Evolutionary conservation across 2,888 invertebrate genomes (phyloP), one percentile per base, ranked within the genome.

Genomic region (Drosophila cracens): DNA sequence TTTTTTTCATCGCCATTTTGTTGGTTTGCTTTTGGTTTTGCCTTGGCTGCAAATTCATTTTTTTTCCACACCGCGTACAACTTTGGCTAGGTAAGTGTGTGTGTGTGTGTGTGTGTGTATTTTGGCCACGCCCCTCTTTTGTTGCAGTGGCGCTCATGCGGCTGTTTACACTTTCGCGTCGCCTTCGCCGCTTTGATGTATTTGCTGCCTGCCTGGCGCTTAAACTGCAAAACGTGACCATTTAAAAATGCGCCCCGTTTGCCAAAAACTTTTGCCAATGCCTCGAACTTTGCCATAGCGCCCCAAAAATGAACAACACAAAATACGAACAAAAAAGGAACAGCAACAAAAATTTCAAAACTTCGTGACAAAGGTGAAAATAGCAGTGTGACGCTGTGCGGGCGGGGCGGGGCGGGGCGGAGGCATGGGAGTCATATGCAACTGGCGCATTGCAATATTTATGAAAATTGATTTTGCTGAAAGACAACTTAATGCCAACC

Each of bases 141-240:
- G 51, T 49, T 74, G 74, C 70, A 73, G 73, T 66, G 62, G 27
- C 46, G 40, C 72, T 73, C 73, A 77, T 81, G 89, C 85, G 84
- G 76, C 85, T 86, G 85, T 87, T 89, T 89, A 89, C 89, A 84
- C 86, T 85, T 84, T 83, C 79, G 64, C 73, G 74, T 67, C 84
- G 84, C 82, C 73, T 70, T 77, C 79, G 79, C 79, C 64, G 80
- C 71, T 78, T 83, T 83, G 83, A 83, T 83, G 83, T 83, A 86
- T 88, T 86, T 76, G 72, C 61, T 68, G 57, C 27, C 70, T 74
- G 73, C 74, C 71, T 70, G 82, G 83, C 90, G 87, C 87, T 91
- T 90, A 91, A 91, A 91, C 90, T 89, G 89, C 77, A 82, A 77
- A 91, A 91, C 91, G 92, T 91, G 91, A 91, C 92, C 91, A 91